Evolutionary conservation across 1,140 invertebrate species (phyloP).

Genomic region (Eumaeus atala): DNA sequence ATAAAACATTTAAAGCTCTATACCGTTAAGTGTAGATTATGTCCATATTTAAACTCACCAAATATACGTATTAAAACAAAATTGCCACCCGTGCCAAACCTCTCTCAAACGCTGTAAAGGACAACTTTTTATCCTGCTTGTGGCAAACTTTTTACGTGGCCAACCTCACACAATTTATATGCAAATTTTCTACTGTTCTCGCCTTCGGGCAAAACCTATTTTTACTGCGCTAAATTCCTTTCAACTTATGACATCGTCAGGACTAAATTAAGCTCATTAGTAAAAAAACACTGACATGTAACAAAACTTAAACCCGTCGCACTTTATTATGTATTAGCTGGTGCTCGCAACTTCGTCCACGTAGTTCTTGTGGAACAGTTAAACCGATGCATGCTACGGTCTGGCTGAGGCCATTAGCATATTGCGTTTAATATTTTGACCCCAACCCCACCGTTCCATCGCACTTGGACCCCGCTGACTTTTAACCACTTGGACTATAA

Average conservation of each 20-base stretch:
- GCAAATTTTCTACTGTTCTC: constrained; percentile 22
- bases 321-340: too few species aligned
- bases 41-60: not conserved
- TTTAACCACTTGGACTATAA: too few species aligned
- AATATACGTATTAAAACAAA: constrained; percentile 7
- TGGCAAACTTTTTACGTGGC: constrained; percentile 20
- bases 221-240: not conserved
- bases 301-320: too few species aligned
- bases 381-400: too few species aligned
- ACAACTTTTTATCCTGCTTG: constrained; percentile 23
- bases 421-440: too few species aligned
- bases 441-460: too few species aligned
- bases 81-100: constrained; percentile 12
- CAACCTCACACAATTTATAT: constrained; percentile 27
- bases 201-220: constrained; percentile 11
- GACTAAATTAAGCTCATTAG: not conserved
- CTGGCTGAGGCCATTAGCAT: too few species aligned
- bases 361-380: too few species aligned
- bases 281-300: not conserved
- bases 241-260: not conserved
- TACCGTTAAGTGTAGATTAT: not conserved
- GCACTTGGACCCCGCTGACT: too few species aligned
- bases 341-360: too few species aligned
- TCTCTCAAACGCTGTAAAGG: constrained; percentile 18
- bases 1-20: not conserved